Evolutionary conservation across 1,140 invertebrate species (phyloP).

Genomic region (Trinorchestia longiramus): DNA sequence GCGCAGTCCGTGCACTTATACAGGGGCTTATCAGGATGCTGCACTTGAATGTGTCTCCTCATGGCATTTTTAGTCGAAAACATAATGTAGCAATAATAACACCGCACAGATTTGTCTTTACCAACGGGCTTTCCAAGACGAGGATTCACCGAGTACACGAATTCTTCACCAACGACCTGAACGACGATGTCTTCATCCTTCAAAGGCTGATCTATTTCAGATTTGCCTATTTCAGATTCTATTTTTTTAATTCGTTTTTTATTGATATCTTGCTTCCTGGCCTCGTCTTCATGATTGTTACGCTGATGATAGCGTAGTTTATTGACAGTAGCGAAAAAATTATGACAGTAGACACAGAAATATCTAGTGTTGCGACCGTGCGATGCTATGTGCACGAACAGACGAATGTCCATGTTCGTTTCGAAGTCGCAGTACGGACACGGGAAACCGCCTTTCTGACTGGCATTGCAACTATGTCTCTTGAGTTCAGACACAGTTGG

Average conservation of each 20-base stretch:
- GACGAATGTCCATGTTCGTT: conserved; percentile 60
- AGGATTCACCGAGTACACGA: conserved; percentile 56
- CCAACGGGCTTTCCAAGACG: conserved; percentile 59
- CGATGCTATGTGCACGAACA: conserved; percentile 59
- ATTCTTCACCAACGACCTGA: not conserved
- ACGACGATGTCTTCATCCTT: conserved; percentile 35
- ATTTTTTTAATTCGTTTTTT: conserved; percentile 22
- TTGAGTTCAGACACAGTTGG: conserved; percentile 6
- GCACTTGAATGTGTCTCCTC: conserved; percentile 59
- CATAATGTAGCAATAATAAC: conserved; percentile 60
- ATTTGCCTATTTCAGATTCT: not conserved
- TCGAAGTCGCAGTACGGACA: conserved; percentile 63
- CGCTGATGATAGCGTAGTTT: conserved; percentile 64
- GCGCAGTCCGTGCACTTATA: conserved; percentile 61
- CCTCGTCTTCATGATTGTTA: conserved; percentile 59
- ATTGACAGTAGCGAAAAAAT: conserved; percentile 58
- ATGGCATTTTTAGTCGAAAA: conserved; percentile 63
- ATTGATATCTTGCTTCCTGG: not conserved
- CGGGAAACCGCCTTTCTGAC: conserved; percentile 54
- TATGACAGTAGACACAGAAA: conserved; percentile 62
- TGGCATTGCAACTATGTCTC: not conserved
- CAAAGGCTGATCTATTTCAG: conserved; percentile 26
- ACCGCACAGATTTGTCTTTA: conserved; percentile 60
- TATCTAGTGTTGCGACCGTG: conserved; percentile 59
- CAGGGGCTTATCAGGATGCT: conserved; percentile 58